Percentiles rank a stretch among this genome's conserved stretches.
phyloP scores from a whole-genome alignment of 2,888 invertebrate species.

The Drosophila mimetica region DNA sequence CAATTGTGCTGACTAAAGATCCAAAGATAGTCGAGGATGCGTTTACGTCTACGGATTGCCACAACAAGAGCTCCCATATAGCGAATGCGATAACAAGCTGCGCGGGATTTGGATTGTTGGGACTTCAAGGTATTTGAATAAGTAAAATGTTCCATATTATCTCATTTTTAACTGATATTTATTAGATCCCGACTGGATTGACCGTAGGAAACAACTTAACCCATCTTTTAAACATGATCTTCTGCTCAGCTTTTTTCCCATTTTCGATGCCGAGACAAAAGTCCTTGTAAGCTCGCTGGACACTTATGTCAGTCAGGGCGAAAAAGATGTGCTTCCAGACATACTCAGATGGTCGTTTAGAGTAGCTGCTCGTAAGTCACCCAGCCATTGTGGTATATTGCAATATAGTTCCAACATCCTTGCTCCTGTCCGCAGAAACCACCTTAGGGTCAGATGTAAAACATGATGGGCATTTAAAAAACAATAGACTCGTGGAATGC shows the following conservation, averaged over 20 bases:
- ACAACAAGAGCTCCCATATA: constrained; percentile 59
- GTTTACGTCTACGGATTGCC: constrained; percentile 66
- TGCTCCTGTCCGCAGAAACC: constrained; percentile 10
- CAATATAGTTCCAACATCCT: background rate
- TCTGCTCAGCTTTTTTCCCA: constrained; percentile 68
- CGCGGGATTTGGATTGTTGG: constrained; percentile 63
- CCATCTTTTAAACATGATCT: constrained; percentile 71
- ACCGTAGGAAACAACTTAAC: constrained; percentile 71
- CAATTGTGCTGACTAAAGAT: constrained; percentile 64
- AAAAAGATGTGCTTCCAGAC: constrained; percentile 48
- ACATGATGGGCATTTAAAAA: background rate
- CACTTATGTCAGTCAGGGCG: constrained; percentile 38
- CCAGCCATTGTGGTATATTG: background rate
- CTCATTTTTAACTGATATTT: too few species aligned
- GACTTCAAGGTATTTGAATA: constrained; percentile 55
- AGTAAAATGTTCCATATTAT: background rate
- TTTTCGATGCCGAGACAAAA: constrained; percentile 66
- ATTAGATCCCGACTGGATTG: constrained; percentile 67
- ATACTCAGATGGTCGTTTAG: constrained; percentile 57
- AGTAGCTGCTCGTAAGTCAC: constrained; percentile 65
- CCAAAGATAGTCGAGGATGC: constrained; percentile 66
- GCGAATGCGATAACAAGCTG: constrained; percentile 60
- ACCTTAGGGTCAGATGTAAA: constrained; percentile 21
- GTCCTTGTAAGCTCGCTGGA: constrained; percentile 50
- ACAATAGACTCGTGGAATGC: background rate